These are phyloP conservation scores for Lipophrys pholis DNA, from an alignment of 2,113 vertebrate species.

Conservation along the genomic window DNA sequence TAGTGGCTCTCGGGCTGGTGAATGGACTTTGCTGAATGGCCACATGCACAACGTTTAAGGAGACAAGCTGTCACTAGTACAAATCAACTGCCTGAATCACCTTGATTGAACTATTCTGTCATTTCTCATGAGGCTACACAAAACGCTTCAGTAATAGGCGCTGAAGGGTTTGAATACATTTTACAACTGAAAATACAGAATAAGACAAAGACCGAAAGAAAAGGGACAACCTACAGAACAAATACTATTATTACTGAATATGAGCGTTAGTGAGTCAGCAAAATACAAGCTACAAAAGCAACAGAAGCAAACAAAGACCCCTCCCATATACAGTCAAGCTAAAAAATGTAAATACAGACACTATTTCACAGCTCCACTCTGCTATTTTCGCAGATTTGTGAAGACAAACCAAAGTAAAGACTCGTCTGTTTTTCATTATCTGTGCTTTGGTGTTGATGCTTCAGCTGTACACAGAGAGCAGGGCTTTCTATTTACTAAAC, in stretches of 20 bases:
- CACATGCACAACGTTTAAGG: slow-evolving; percentile 22
- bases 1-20: slow-evolving; percentile 35
- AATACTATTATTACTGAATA: slow-evolving; percentile 57
- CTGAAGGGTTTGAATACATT: slow-evolving; percentile 49
- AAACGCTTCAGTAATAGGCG: slow-evolving; percentile 21
- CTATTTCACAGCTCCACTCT: background rate
- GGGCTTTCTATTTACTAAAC: slow-evolving; percentile 27
- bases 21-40: slow-evolving; percentile 51
- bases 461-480: slow-evolving; percentile 20
- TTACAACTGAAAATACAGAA: slow-evolving; percentile 50
- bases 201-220: slow-evolving; percentile 43
- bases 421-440: slow-evolving; percentile 14
- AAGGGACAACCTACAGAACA: slow-evolving; percentile 32
- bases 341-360: slow-evolving; percentile 13
- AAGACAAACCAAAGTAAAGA: slow-evolving; percentile 1
- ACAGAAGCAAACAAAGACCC: slow-evolving; percentile 9
- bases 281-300: slow-evolving; percentile 34
- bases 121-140: slow-evolving; percentile 22
- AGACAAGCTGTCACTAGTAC: slow-evolving; percentile 48
- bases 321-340: slow-evolving; percentile 11
- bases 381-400: slow-evolving; percentile 8
- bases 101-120: slow-evolving; percentile 10
- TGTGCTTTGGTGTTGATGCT: slow-evolving; percentile 1
- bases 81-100: slow-evolving; percentile 17
- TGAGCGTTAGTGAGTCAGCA: slow-evolving; percentile 49